A percentile compares a stretch with the other conserved stretches of the same genome.
Evolutionary conservation across 1,140 invertebrate species (phyloP).

Genomic region (Neotoxoptera formosana): DNA sequence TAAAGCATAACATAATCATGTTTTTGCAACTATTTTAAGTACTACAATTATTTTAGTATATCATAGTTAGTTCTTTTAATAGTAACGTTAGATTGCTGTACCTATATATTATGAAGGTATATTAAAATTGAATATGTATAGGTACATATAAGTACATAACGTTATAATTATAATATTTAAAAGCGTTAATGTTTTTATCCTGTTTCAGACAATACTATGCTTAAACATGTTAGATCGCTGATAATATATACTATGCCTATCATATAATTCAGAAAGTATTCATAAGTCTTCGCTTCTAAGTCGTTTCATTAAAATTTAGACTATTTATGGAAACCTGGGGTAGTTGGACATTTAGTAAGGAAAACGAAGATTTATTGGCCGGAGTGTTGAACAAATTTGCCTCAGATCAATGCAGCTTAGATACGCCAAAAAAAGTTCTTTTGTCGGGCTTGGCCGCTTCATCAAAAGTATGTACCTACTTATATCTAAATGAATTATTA

Average conservation of each 20-base stretch:
- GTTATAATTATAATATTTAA: neutral
- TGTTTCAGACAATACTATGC: neutral
- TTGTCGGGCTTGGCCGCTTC: neutral
- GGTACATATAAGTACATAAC: neutral
- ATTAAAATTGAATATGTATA: neutral
- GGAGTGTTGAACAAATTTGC: slow-evolving; percentile 25
- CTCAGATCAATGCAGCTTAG: neutral
- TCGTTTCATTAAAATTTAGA: neutral
- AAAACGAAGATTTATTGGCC: slow-evolving; percentile 24
- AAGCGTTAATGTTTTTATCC: neutral
- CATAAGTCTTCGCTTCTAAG: neutral
- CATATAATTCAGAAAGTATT: neutral
- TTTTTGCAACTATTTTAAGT: too few relatives aligned
- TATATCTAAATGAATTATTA: neutral
- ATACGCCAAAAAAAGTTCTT: neutral
- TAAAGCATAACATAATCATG: neutral
- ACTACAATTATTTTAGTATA: too few relatives aligned
- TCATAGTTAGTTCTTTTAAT: neutral
- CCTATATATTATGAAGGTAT: neutral
- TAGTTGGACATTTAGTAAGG: neutral
- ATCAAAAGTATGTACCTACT: neutral
- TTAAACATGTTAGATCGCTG: neutral
- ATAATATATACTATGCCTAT: neutral
- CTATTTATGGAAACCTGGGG: slow-evolving; percentile 41
- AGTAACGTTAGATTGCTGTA: neutral